These are phyloP conservation scores for Acrobasis repandana DNA, from an alignment of 2,888 invertebrate species.

Conservation along the genomic window DNA sequence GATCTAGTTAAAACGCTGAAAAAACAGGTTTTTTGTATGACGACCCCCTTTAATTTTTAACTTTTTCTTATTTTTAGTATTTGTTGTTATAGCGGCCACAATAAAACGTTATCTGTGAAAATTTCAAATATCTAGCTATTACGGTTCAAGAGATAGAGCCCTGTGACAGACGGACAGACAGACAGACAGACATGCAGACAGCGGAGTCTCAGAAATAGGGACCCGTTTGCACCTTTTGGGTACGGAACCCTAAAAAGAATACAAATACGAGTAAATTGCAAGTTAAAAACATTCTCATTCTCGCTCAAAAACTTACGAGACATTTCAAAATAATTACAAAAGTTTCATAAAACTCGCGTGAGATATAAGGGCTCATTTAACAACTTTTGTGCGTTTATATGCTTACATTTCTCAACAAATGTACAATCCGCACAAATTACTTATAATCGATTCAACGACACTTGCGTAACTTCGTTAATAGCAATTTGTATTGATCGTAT, in stretches of 20 bases:
- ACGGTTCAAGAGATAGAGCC: no score
- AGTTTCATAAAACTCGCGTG: constrained; percentile 23
- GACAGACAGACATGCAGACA: no score
- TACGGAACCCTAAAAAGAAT: background rate
- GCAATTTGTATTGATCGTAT: constrained; percentile 42
- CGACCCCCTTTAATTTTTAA: no score
- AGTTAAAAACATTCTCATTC: background rate
- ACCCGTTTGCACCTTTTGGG: no score
- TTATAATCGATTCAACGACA: constrained; percentile 37
- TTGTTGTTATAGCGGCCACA: no score
- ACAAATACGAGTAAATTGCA: background rate
- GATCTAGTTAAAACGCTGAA: no score
- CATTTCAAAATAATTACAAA: constrained; percentile 16
- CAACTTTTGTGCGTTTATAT: constrained; percentile 35
- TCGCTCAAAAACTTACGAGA: constrained; percentile 21
- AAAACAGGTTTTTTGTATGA: no score
- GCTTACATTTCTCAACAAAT: constrained; percentile 50
- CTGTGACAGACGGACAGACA: no score
- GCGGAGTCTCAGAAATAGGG: no score
- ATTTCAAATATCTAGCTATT: no score
- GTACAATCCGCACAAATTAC: constrained; percentile 33
- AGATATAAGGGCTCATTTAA: constrained; percentile 37
- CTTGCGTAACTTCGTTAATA: constrained; percentile 57
- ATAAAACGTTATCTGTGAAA: no score
- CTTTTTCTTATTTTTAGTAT: no score